Evolutionary conservation across 2,888 invertebrate species (phyloP).

Genomic region (Pardosa pseudoannulata): DNA sequence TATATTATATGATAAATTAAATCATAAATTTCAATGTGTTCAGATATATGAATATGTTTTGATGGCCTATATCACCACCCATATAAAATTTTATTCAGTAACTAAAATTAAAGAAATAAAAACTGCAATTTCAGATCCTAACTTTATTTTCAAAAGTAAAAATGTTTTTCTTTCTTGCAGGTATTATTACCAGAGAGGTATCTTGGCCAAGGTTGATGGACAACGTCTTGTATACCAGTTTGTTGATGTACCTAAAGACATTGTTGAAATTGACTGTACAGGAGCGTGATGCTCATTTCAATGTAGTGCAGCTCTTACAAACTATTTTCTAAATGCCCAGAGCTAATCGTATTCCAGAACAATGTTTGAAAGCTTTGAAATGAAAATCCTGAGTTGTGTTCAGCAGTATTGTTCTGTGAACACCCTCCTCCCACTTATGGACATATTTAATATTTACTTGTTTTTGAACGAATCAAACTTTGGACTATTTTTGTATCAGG

Average conservation of each 20-base stretch:
- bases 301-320: slow-evolving; percentile 28
- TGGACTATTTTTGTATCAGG: slow-evolving; percentile 70
- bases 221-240: slow-evolving; percentile 99
- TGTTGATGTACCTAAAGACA: slow-evolving; percentile 99
- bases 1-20: too few species aligned
- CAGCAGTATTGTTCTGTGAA: background rate
- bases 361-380: slow-evolving; percentile 6
- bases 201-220: slow-evolving; percentile 99
- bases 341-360: slow-evolving; percentile 41
- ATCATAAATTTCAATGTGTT: too few species aligned
- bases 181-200: slow-evolving; percentile 99
- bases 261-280: slow-evolving; percentile 86
- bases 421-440: slow-evolving; percentile 25
- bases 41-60: too few species aligned
- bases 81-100: too few species aligned
- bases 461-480: slow-evolving; percentile 31
- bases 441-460: slow-evolving; percentile 23
- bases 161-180: slow-evolving; percentile 76
- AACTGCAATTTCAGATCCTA: too few species aligned
- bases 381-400: background rate
- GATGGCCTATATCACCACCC: too few species aligned
- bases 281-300: slow-evolving; percentile 60
- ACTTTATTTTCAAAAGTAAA: background rate
- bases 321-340: slow-evolving; percentile 36
- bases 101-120: too few species aligned